These are phyloP conservation scores for Mandrillus leucophaeus DNA, from an alignment of 2,113 vertebrate species.

Conservation along the genomic window DNA sequence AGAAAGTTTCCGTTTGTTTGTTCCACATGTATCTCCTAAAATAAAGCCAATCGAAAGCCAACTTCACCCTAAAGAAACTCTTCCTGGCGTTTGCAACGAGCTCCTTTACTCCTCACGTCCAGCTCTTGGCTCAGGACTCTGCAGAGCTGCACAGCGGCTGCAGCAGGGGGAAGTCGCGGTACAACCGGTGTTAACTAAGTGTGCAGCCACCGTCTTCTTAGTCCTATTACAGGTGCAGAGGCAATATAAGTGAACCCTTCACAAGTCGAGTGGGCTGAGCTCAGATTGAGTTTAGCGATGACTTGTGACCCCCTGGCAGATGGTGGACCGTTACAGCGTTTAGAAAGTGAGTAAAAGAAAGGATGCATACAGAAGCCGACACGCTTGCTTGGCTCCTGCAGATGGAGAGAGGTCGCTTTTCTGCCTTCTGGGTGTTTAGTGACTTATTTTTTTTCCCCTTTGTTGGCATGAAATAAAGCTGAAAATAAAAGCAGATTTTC, in stretches of 20 bases:
- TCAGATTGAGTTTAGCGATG: background rate
- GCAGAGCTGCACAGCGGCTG: background rate
- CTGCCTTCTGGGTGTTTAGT: background rate
- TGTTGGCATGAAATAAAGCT: background rate
- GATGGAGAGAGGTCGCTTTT: background rate
- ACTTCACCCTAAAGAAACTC: background rate
- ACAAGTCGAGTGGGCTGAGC: background rate
- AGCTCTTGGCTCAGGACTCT: background rate
- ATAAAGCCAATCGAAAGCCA: background rate
- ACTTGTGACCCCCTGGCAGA: background rate
- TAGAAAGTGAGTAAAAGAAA: background rate
- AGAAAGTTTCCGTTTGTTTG: background rate
- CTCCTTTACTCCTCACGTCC: background rate
- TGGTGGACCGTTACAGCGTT: background rate
- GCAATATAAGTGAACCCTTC: no score
- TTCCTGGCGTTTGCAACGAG: background rate
- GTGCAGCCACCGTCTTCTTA: background rate
- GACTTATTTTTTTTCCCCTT: background rate
- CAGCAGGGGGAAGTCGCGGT: background rate
- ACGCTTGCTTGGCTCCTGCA: background rate
- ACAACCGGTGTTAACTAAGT: no score
- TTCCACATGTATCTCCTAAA: background rate
- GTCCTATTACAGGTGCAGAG: no score
- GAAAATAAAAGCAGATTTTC: background rate
- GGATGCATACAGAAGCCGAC: background rate